Conservation (phyloP, 2,113 vertebrate genomes). For the Danionella cerebrum region DNA sequence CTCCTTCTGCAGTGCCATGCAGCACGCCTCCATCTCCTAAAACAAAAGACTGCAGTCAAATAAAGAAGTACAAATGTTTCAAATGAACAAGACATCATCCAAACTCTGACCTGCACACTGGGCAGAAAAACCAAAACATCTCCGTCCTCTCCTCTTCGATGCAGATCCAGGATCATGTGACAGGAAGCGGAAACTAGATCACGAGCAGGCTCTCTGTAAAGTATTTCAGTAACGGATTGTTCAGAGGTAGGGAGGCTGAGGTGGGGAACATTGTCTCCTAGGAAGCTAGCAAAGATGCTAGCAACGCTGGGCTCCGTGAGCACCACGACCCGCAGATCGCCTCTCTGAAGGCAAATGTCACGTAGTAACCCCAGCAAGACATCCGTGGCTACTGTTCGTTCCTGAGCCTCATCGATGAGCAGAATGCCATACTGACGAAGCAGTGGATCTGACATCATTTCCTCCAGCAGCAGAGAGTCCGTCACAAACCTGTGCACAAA, state of each 20-base stretch:
- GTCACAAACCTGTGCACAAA: conserved; percentile 75
- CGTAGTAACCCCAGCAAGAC: conserved; percentile 82
- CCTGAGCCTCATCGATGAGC: conserved; percentile 86
- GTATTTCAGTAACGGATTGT: conserved; percentile 22
- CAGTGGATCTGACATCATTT: conserved; percentile 84
- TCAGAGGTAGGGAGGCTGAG: conserved; percentile 39
- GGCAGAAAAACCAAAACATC: conserved; percentile 74
- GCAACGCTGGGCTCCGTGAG: conserved; percentile 66
- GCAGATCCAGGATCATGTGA: conserved; percentile 73
- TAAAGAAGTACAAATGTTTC: too few relatives aligned
- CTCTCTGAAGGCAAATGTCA: conserved; percentile 71
- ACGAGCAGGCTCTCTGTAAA: conserved; percentile 54
- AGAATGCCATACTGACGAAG: conserved; percentile 76
- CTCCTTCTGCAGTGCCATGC: conserved; percentile 66
- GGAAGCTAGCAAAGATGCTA: conserved; percentile 63
- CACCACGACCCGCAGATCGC: conserved; percentile 66
- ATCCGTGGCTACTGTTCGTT: conserved; percentile 82
- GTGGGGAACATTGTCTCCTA: conserved; percentile 52
- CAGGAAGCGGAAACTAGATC: conserved; percentile 61
- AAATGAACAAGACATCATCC: too few relatives aligned
- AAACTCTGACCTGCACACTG: conserved; percentile 68
- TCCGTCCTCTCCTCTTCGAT: conserved; percentile 62
- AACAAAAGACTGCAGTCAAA: too few relatives aligned
- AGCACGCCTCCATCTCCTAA: conserved; percentile 72
- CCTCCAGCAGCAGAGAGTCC: conserved; percentile 81